Base-by-base conservation (phyloP, 1,140 invertebrate genomes). In the Hyphantria cunea region DNA sequence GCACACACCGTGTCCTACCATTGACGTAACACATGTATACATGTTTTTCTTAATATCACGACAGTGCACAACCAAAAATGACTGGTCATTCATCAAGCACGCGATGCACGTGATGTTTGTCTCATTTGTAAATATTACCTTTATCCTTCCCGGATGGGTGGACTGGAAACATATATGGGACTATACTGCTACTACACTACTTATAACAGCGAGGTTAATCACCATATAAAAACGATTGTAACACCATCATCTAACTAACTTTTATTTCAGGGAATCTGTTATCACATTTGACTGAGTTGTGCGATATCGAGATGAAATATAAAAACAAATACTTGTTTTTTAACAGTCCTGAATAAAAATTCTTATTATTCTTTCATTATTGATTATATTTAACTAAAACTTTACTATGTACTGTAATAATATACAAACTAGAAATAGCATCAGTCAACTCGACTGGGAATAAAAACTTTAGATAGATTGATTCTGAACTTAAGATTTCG, bases 1-100 rank as follows among this genome's bases (percentile, higher is more conserved):
- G 56, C 56, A 51, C 56, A 42, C 47, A 50, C 56, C 39, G 47
- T 51, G 47, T 61, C 62, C 45, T 48, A 60, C 63, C 47, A 72
- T 39, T 48, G 11, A 47, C 52, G 17, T 34, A 34, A 58, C 55
- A 58, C 55, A 49, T 37, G 42, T 33, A n/a, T 45, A 45, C 54
- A 56, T 56, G 31, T 58, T 58, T 58, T 58, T 32, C 34, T 49
- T 49, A 25, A 48, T 17, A 39, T 49, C 55, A 56, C 52, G 37
- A 63, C 58, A 56, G 68, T 66, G 68, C 70, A 45, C 53, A 49
- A 56, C 53, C 41, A 61, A 58, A 39, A 64, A 67, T 25, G 55
- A 59, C 48, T 66, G 49, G 49, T 66, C 74, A 83, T 76, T 64
- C 81, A 80, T 84, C 31, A 25, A 55, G 78, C 84, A 85, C 82